Conservation (phyloP, 2,797 vertebrate species). For the Nasua narica region DNA sequence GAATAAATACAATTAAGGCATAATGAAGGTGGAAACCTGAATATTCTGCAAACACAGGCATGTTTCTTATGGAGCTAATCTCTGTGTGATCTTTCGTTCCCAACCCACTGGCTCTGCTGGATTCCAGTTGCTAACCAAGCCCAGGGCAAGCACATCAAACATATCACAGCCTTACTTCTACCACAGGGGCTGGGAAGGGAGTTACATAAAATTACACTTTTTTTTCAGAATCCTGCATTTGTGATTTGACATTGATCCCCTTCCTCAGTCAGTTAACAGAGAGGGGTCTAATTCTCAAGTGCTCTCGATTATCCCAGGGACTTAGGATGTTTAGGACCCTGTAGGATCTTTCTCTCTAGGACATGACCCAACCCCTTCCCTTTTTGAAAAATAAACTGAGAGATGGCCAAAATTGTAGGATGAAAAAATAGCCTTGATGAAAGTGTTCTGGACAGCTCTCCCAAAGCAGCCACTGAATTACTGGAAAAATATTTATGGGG, state of each 20-base stretch:
- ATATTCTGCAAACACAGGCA: background rate
- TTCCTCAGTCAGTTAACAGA: background rate
- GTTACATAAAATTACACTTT: background rate
- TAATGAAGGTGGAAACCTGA: background rate
- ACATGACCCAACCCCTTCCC: background rate
- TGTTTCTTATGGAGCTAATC: constrained; percentile 20
- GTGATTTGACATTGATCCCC: constrained; percentile 6
- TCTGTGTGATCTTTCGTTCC: background rate
- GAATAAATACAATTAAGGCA: background rate
- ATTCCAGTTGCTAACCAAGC: background rate
- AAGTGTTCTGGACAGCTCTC: constrained; percentile 19
- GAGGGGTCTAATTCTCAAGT: background rate
- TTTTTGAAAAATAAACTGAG: constrained; percentile 38
- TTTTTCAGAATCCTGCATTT: constrained; percentile 33
- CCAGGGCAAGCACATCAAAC: background rate
- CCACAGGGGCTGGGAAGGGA: background rate
- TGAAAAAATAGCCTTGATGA: constrained; percentile 41
- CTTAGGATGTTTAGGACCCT: background rate
- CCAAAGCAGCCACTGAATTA: constrained; percentile 20
- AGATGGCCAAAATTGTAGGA: constrained; percentile 13
- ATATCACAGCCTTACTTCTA: background rate
- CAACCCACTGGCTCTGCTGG: background rate
- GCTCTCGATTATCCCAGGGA: constrained; percentile 5
- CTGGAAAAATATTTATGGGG: background rate
- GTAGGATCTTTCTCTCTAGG: background rate